phyloP scores from a whole-genome alignment of 2,113 vertebrate genomes.

The Hystrix cristata region DNA sequence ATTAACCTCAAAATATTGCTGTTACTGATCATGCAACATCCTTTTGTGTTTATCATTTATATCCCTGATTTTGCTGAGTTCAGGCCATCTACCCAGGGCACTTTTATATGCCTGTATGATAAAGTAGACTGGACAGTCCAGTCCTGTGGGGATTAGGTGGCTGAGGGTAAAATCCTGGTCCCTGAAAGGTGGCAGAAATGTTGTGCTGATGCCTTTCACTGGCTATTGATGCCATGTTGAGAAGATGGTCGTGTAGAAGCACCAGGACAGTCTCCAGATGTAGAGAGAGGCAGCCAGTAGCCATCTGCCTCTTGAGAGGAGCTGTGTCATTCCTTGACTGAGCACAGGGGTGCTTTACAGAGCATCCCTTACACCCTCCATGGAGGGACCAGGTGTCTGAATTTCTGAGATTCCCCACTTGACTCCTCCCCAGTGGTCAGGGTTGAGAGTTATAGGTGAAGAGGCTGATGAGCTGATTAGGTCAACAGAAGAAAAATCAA shows the following conservation, averaged over 20 bases:
- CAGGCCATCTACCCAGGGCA: neutral
- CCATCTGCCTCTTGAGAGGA: neutral
- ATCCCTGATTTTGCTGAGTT: constrained; percentile 32
- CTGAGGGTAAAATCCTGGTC: neutral
- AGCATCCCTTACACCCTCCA: neutral
- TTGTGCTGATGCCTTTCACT: neutral
- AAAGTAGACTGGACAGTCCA: neutral
- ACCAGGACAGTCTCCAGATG: neutral
- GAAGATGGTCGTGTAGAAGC: neutral
- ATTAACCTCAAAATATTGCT: neutral
- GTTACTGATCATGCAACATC: neutral
- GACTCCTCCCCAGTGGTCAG: neutral
- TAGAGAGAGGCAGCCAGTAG: neutral
- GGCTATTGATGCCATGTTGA: neutral
- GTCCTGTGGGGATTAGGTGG: neutral
- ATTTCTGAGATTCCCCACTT: neutral
- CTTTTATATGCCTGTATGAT: neutral
- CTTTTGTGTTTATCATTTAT: neutral
- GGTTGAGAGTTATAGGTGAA: neutral
- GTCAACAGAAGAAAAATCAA: neutral
- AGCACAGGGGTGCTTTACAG: neutral
- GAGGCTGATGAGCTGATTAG: neutral
- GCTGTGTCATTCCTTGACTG: neutral
- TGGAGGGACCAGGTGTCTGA: neutral
- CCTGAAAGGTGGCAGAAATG: neutral